A percentile compares a stretch with the other conserved stretches of the same genome.
Conservation (phyloP, 2,113 vertebrate species). For the Sialia sialis region DNA sequence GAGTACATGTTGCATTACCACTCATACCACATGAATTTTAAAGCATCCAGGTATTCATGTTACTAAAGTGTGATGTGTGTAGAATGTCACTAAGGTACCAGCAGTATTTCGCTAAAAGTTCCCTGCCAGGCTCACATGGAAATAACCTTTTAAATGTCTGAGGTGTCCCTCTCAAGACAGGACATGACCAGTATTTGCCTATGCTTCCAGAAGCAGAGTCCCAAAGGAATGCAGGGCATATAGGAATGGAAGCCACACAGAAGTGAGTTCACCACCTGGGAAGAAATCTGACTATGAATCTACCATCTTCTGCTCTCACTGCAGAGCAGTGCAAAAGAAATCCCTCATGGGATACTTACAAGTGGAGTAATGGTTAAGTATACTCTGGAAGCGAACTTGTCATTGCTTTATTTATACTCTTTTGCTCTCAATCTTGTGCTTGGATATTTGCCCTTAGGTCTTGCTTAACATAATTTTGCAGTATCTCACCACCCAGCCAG, state of each 20-base stretch:
- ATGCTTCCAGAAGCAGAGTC: background rate
- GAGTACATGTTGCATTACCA: background rate
- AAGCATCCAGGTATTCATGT: background rate
- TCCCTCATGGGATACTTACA: background rate
- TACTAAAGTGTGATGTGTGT: background rate
- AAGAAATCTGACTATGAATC: background rate
- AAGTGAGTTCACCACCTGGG: background rate
- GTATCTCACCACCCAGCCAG: background rate
- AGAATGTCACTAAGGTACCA: background rate
- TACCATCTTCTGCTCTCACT: background rate
- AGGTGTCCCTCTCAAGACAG: background rate
- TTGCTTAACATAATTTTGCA: background rate
- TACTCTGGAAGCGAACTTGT: background rate
- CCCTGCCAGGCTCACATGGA: background rate
- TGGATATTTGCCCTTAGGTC: background rate
- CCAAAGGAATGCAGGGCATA: background rate
- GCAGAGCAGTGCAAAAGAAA: background rate
- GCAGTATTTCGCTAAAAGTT: background rate
- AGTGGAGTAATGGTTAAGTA: background rate
- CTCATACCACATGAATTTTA: background rate
- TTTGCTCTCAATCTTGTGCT: background rate
- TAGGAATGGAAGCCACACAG: background rate
- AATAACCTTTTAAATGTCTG: background rate
- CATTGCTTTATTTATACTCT: slow-evolving; percentile 9
- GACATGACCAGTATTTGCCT: background rate